phyloP scores from a whole-genome alignment of 2,888 invertebrate species.

The Melinaea marsaeus region DNA sequence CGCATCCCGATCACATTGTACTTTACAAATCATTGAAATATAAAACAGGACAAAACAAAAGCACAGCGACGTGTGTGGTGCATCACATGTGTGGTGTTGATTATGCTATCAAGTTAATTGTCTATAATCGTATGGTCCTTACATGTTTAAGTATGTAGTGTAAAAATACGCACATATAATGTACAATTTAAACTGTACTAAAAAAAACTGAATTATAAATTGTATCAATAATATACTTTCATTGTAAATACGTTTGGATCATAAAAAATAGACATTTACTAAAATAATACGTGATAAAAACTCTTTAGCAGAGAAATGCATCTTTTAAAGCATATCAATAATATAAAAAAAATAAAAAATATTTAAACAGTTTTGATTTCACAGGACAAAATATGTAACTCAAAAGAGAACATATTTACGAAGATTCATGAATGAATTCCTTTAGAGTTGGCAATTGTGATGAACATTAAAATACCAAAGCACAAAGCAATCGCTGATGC shows the following conservation, averaged over 20 bases:
- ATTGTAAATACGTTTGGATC: too few species aligned
- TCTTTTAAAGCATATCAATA: too few species aligned
- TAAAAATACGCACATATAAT: too few species aligned
- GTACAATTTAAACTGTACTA: too few species aligned
- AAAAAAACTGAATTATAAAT: too few species aligned
- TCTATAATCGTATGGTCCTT: not conserved
- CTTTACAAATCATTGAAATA: slow-evolving; percentile 72
- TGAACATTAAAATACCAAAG: slow-evolving; percentile 27
- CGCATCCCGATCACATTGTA: slow-evolving; percentile 72
- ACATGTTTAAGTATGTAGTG: not conserved
- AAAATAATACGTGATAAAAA: too few species aligned
- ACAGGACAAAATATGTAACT: not conserved
- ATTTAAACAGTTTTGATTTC: too few species aligned
- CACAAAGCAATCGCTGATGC: slow-evolving; percentile 36
- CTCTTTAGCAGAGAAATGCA: too few species aligned
- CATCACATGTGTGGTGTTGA: slow-evolving; percentile 39
- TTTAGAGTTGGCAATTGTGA: slow-evolving; percentile 17
- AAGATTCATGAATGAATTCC: slow-evolving; percentile 6
- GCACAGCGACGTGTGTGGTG: slow-evolving; percentile 69
- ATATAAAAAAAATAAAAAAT: too few species aligned
- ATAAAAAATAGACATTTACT: too few species aligned
- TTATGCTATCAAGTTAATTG: slow-evolving; percentile 6
- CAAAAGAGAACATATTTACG: not conserved
- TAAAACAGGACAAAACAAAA: slow-evolving; percentile 62
- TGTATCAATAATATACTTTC: too few species aligned